Evolutionary conservation across 1,140 invertebrate genomes (phyloP).

Genomic region (Oppia nitens): DNA sequence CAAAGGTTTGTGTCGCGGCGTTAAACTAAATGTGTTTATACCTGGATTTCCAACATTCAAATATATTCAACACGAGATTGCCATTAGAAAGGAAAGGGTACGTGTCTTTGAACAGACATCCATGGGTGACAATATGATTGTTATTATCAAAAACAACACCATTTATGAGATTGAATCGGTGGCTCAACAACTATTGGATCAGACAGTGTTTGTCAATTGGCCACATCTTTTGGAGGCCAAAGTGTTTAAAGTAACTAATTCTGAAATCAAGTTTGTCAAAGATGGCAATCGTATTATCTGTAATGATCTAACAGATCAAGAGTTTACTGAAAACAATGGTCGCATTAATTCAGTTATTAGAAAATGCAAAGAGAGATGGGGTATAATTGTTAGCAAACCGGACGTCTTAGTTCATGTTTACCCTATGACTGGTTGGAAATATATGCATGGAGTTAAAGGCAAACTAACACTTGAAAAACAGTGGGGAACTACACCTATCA

Average conservation of each 20-base stretch:
- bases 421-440: constrained; percentile 45
- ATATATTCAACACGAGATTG: constrained; percentile 54
- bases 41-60: constrained; percentile 79
- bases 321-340: constrained; percentile 1
- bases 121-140: constrained; percentile 59
- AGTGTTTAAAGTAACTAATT: constrained; percentile 16
- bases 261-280: constrained; percentile 1
- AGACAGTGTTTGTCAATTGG: constrained; percentile 56
- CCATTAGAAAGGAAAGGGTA: constrained; percentile 45
- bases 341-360: constrained; percentile 11
- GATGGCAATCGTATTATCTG: not conserved
- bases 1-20: constrained; percentile 53
- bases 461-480: constrained; percentile 46
- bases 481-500: constrained; percentile 35
- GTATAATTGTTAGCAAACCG: constrained; percentile 53
- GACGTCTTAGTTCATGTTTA: constrained; percentile 51
- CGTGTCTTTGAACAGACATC: constrained; percentile 74
- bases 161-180: not conserved
- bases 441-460: constrained; percentile 31
- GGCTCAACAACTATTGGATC: constrained; percentile 1
- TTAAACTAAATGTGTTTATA: constrained; percentile 49
- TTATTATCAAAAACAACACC: constrained; percentile 33
- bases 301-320: not conserved
- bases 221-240: constrained; percentile 62
- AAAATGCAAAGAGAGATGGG: constrained; percentile 31